phyloP scores from a whole-genome alignment of 2,797 vertebrate genomes.

The Labeo calbasu region DNA sequence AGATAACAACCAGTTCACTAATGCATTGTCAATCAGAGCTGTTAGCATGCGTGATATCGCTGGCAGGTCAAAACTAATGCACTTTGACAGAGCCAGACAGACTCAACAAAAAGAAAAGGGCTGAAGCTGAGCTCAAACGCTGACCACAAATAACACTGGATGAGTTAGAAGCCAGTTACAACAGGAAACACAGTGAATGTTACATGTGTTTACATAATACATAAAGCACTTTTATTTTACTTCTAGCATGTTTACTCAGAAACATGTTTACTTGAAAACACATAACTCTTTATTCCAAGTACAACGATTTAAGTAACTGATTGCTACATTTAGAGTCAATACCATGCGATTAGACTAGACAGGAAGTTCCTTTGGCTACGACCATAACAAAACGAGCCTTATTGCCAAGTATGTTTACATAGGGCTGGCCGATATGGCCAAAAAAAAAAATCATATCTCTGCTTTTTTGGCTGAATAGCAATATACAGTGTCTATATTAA shows the following conservation, averaged over 20 bases:
- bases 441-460: too few relatives aligned
- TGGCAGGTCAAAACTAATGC: not conserved
- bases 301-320: not conserved
- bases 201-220: constrained; percentile 3
- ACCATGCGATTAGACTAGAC: not conserved
- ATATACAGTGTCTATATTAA: too few relatives aligned
- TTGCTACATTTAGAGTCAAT: not conserved
- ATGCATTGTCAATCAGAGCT: not conserved
- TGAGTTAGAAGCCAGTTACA: not conserved
- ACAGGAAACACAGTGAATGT: not conserved
- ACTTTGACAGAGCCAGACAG: not conserved
- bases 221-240: constrained; percentile 1
- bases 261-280: not conserved
- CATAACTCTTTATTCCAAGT: not conserved
- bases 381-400: not conserved
- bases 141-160: constrained; percentile 3
- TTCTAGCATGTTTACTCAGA: not conserved
- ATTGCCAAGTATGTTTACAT: not conserved
- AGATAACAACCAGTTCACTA: not conserved
- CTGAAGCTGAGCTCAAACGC: not conserved
- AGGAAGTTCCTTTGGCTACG: not conserved
- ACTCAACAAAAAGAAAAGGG: constrained; percentile 15
- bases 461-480: not conserved
- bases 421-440: not conserved
- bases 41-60: not conserved